Base-by-base conservation (phyloP, 2,888 invertebrate species). In the Drosophila neonasuta region DNA sequence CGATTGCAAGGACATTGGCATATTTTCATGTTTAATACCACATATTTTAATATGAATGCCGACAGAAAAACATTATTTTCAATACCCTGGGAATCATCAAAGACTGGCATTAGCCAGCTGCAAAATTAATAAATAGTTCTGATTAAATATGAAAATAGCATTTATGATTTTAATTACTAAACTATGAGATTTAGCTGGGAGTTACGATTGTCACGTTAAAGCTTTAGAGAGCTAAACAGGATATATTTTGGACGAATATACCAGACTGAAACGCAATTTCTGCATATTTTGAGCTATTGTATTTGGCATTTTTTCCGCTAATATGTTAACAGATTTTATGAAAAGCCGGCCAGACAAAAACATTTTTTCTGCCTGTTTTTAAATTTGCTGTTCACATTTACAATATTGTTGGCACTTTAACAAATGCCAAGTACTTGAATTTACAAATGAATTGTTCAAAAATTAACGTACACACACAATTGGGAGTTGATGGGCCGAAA, bases 381-480 rank as follows among this genome's bases (percentile, higher is more conserved):
- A 13, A 9, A 46, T 67, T 66, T 57, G 59, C 42, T 59, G n/a
- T 46, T 24, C 32, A 15, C 36, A 54, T 63, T 63, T 70, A 52
- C 67, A 71, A 59, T 81, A 71, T 77, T 75, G 60, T 69, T 58
- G 66, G 55, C 63, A 51, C 44, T 63, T 70, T 56, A 58, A 61
- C 58, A 67, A 73, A 63, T 59, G 65, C 62, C 66, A 63, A 69
- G 64, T 67, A 58, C 68, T 54, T 45, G 46, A 30, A 74, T 55
- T 63, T 42, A 7, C 62, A 66, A 71, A 72, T 57, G 76, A 85
- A 85, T 69, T 78, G 69, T 64, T 66, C 46, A 63, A 13, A 63
- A 71, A 69, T 75, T 76, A 55, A 76, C 39, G 15, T 41, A 8
- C 39, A 39, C 15, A 50, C 24, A 15, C 11, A 52, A 30, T 39